Evolutionary conservation across 2,797 vertebrate species (phyloP).

Genomic region (Gadopsis marmoratus): DNA sequence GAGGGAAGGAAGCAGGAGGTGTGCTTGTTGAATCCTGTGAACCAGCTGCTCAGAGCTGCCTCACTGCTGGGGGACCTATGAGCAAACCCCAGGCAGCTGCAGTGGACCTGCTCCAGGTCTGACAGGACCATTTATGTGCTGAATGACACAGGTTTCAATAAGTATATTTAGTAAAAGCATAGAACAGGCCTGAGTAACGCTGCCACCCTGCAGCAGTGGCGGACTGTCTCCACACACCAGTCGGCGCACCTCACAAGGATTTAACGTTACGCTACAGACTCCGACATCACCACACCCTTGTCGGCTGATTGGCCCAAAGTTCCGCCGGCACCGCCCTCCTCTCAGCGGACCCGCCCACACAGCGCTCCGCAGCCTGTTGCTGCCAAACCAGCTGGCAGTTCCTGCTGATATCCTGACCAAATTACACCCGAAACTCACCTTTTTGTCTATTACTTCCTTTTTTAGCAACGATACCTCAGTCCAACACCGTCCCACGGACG

Average conservation of each 20-base stretch:
- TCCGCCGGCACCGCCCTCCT: constrained; percentile 71
- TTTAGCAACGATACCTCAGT: background rate
- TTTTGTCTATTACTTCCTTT: background rate
- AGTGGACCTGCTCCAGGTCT: background rate
- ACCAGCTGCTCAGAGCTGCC: background rate
- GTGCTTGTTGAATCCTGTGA: constrained; percentile 2
- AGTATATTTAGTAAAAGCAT: too few species aligned
- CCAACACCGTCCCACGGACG: constrained; percentile 16
- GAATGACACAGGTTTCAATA: background rate
- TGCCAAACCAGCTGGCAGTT: constrained; percentile 68
- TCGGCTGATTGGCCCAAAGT: constrained; percentile 83
- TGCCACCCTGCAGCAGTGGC: constrained; percentile 39
- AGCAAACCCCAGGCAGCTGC: background rate
- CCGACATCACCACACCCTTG: constrained; percentile 70
- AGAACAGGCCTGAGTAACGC: background rate
- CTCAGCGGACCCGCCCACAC: constrained; percentile 59
- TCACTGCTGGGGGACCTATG: background rate
- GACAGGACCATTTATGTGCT: background rate
- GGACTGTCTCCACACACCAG: constrained; percentile 69
- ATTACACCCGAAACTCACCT: constrained; percentile 14
- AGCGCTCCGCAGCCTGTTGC: constrained; percentile 64
- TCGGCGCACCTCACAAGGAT: constrained; percentile 79
- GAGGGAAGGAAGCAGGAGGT: background rate
- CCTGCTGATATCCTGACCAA: constrained; percentile 16
- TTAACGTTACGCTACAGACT: constrained; percentile 38